phyloP scores from a whole-genome alignment of 1,140 invertebrate species.

The Temnothorax nylanderi region DNA sequence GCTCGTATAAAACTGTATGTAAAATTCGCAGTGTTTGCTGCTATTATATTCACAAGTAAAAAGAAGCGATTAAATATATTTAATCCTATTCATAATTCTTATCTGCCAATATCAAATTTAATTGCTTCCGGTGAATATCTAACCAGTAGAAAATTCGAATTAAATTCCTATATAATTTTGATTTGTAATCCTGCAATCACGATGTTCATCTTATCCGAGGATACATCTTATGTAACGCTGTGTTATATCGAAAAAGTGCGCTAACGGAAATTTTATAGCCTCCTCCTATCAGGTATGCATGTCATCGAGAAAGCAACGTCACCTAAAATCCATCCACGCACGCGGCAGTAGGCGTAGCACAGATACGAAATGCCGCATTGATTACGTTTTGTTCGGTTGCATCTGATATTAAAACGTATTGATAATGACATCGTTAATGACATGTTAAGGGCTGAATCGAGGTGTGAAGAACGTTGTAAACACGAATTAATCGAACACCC shows the following conservation, averaged over 20 bases:
- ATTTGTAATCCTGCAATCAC: neutral
- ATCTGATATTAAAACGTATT: conserved; percentile 29
- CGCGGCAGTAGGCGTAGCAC: neutral
- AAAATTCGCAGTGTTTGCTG: neutral
- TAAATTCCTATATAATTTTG: neutral
- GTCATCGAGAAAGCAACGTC: neutral
- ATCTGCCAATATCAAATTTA: neutral
- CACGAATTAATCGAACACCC: conserved; percentile 81
- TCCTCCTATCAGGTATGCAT: conserved; percentile 75
- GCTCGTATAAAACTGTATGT: neutral
- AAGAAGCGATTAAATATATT: neutral
- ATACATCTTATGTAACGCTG: neutral
- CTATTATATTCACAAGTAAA: neutral
- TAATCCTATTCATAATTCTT: neutral
- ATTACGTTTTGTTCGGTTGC: neutral
- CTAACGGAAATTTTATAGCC: conserved; percentile 80
- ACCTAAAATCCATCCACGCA: conserved; percentile 11
- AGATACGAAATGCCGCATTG: neutral
- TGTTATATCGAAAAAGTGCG: conserved; percentile 31
- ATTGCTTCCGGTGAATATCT: neutral
- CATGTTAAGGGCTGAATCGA: conserved; percentile 72
- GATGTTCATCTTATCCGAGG: neutral
- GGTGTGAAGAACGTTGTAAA: conserved; percentile 82
- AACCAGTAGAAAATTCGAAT: neutral
- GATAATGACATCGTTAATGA: conserved; percentile 52